phyloP scores from a whole-genome alignment of 2,797 vertebrate genomes.

The Rhabdomys pumilio region DNA sequence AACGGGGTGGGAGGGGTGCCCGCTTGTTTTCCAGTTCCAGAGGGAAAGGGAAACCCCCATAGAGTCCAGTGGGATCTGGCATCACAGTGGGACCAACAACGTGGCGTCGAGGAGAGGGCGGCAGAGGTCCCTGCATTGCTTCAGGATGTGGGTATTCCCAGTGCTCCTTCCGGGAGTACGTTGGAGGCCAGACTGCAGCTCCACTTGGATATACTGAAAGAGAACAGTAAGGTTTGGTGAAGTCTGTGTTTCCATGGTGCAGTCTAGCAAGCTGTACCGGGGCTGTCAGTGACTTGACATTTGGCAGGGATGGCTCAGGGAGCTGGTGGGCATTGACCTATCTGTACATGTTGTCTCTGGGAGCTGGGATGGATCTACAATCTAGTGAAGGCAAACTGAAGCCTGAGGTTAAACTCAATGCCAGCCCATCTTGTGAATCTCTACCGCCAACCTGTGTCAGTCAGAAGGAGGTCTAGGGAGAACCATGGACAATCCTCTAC shows the following conservation, averaged over 20 bases:
- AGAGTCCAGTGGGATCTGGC: conserved; percentile 91
- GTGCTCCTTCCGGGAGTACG: conserved; percentile 88
- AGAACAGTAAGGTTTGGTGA: conserved; percentile 51
- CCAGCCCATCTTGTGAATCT: not conserved
- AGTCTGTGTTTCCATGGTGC: not conserved
- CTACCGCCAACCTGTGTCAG: not conserved
- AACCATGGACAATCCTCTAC: not conserved
- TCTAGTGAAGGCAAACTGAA: not conserved
- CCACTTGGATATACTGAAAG: conserved; percentile 89
- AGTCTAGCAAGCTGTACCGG: not conserved
- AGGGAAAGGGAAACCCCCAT: conserved; percentile 97
- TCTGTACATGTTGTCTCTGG: not conserved
- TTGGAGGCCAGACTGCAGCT: conserved; percentile 88
- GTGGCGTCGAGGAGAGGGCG: conserved; percentile 87
- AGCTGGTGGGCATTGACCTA: not conserved
- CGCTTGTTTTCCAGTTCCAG: conserved; percentile 95
- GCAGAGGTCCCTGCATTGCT: conserved; percentile 91
- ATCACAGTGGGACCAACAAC: conserved; percentile 88
- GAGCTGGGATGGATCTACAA: not conserved
- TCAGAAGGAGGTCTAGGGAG: not conserved
- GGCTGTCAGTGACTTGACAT: not conserved
- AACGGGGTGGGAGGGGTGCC: conserved; percentile 96
- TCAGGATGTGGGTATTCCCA: conserved; percentile 95
- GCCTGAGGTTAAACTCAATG: conserved; percentile 22
- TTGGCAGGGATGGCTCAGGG: not conserved